Percentiles rank a stretch among this genome's conserved stretches.
phyloP scores from a whole-genome alignment of 2,888 invertebrate genomes.

The Carabus problematicus region DNA sequence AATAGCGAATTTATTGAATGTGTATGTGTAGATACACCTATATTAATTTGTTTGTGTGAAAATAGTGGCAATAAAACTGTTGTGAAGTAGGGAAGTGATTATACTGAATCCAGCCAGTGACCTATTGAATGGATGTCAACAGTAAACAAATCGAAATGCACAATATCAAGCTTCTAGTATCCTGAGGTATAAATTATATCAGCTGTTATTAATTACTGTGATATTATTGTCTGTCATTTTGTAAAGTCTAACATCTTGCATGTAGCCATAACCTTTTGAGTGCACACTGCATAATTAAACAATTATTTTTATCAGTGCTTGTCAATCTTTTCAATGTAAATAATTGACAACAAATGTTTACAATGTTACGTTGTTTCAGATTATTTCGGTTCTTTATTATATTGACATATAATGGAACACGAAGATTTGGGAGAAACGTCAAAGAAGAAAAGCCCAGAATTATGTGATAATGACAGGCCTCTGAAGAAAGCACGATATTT shows the following conservation, averaged over 20 bases:
- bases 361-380: neutral
- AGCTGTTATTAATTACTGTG: constrained; percentile 17
- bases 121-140: constrained; percentile 25
- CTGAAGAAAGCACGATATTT: constrained; percentile 71
- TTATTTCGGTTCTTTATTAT: constrained; percentile 8
- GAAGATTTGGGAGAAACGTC: constrained; percentile 59
- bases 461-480: constrained; percentile 64
- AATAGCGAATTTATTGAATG: constrained; percentile 14
- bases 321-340: neutral
- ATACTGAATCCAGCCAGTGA: constrained; percentile 6
- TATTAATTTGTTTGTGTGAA: constrained; percentile 9
- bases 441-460: constrained; percentile 61
- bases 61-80: constrained; percentile 1
- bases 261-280: neutral
- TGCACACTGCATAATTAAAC: neutral
- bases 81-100: neutral
- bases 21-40: constrained; percentile 2
- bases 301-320: neutral
- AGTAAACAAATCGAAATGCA: constrained; percentile 20
- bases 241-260: neutral
- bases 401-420: too few relatives aligned
- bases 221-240: neutral
- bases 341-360: too few relatives aligned
- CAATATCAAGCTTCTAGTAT: constrained; percentile 18
- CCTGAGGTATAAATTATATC: constrained; percentile 19